These are phyloP conservation scores for Polypterus bichir DNA, from an alignment of 2,113 vertebrate species.

Conservation along the genomic window DNA sequence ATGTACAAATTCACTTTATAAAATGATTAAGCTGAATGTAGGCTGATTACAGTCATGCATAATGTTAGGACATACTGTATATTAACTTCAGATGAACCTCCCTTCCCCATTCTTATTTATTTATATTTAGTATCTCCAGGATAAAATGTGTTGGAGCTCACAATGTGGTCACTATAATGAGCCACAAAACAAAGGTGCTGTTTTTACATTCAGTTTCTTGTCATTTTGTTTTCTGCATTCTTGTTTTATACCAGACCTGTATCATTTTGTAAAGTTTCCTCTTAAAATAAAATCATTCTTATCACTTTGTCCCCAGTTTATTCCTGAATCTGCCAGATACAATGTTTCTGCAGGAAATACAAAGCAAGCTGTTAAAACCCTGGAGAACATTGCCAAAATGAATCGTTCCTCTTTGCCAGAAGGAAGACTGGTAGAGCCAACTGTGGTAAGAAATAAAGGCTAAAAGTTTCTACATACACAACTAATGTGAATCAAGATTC, in stretches of 20 bases:
- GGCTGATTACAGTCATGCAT: too few species aligned
- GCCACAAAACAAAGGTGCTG: too few species aligned
- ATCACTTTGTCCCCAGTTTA: constrained; percentile 52
- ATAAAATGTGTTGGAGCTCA: too few species aligned
- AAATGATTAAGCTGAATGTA: too few species aligned
- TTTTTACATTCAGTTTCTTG: neutral
- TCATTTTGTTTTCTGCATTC: neutral
- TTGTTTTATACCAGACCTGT: neutral
- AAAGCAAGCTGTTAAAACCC: constrained; percentile 47
- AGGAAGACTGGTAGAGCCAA: constrained; percentile 55
- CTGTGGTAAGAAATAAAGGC: constrained; percentile 39
- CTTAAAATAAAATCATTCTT: too few species aligned
- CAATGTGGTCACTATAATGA: too few species aligned
- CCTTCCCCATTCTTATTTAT: too few species aligned
- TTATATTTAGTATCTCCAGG: too few species aligned
- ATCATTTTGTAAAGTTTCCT: neutral
- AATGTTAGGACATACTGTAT: too few species aligned
- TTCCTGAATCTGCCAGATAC: constrained; percentile 81
- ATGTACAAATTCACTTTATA: too few species aligned
- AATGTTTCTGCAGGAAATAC: constrained; percentile 68
- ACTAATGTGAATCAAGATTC: neutral
- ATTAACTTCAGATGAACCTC: too few species aligned
- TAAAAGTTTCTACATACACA: neutral
- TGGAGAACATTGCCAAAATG: constrained; percentile 62
- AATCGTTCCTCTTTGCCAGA: constrained; percentile 55